These are phyloP conservation scores for Corvus moneduloides DNA, from an alignment of 2,113 vertebrate species.

Conservation along the genomic window DNA sequence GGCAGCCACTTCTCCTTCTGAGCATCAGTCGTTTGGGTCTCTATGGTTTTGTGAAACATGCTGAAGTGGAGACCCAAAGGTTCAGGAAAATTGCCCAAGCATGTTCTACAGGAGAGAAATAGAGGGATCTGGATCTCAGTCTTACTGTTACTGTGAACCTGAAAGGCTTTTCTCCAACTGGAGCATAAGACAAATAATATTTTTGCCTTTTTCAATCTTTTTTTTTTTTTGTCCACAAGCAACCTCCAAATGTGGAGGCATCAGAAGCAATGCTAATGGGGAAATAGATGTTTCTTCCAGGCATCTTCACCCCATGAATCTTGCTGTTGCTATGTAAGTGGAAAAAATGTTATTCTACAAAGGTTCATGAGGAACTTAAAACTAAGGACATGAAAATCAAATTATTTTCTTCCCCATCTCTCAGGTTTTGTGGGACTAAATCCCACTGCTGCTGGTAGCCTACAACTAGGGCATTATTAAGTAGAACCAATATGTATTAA, in stretches of 20 bases:
- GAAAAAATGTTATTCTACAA: not conserved
- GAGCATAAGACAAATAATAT: not conserved
- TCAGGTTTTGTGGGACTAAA: not conserved
- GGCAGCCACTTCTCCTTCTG: slow-evolving; percentile 90
- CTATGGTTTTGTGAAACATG: slow-evolving; percentile 92
- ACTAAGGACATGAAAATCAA: not conserved
- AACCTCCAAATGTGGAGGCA: not conserved
- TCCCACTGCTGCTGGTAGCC: not conserved
- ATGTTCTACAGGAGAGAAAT: slow-evolving; percentile 77
- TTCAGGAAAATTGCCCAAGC: slow-evolving; percentile 70
- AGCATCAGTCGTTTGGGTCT: slow-evolving; percentile 80
- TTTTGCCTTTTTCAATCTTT: not conserved
- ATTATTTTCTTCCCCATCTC: not conserved
- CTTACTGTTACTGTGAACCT: not conserved
- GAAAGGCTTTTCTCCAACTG: not conserved
- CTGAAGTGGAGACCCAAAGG: slow-evolving; percentile 81
- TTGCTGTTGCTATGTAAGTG: not conserved
- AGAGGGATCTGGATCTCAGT: slow-evolving; percentile 70
- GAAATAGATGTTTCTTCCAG: not conserved
- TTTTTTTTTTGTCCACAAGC: not conserved
- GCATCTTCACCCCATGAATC: not conserved
- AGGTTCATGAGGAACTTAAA: not conserved
- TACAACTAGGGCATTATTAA: not conserved
- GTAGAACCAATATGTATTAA: not conserved
- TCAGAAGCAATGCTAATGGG: not conserved